Conservation (phyloP, 1,140 invertebrate genomes). For the Heliothis subflexa region DNA sequence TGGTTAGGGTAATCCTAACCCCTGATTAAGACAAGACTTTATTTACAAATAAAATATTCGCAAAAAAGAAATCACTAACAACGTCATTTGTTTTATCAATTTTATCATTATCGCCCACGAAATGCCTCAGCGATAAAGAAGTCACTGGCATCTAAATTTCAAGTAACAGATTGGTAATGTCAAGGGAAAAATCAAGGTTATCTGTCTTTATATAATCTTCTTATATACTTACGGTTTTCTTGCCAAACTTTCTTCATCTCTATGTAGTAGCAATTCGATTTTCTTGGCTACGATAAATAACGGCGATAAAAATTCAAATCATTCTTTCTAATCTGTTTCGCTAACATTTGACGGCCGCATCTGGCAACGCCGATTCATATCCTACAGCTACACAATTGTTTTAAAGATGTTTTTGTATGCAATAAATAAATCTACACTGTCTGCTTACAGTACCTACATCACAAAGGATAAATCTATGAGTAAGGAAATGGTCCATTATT, state of each 20-base stretch:
- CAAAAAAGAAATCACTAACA: not conserved
- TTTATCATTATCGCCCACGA: slow-evolving; percentile 35
- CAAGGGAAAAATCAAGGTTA: slow-evolving; percentile 46
- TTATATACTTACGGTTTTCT: not conserved
- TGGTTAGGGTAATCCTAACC: not conserved
- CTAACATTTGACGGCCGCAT: too few relatives aligned
- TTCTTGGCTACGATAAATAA: too few relatives aligned
- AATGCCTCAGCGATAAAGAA: slow-evolving; percentile 40
- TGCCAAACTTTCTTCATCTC: slow-evolving; percentile 14
- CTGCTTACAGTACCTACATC: too few relatives aligned
- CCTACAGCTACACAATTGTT: too few relatives aligned
- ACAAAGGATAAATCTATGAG: too few relatives aligned
- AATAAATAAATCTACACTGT: too few relatives aligned
- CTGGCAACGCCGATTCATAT: too few relatives aligned
- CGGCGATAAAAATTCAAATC: too few relatives aligned
- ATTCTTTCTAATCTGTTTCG: too few relatives aligned
- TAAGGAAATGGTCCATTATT: too few relatives aligned
- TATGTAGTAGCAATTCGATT: not conserved
- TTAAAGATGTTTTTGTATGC: too few relatives aligned
- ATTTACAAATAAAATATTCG: not conserved
- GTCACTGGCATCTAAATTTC: slow-evolving; percentile 48
- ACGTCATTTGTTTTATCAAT: not conserved
- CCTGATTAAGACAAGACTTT: not conserved
- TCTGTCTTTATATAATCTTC: not conserved
- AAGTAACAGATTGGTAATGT: slow-evolving; percentile 46